Evolutionary conservation across 2,113 vertebrate genomes (phyloP), one percentile per base, ranked within the genome.

Genomic region (Rhinogobius similis): DNA sequence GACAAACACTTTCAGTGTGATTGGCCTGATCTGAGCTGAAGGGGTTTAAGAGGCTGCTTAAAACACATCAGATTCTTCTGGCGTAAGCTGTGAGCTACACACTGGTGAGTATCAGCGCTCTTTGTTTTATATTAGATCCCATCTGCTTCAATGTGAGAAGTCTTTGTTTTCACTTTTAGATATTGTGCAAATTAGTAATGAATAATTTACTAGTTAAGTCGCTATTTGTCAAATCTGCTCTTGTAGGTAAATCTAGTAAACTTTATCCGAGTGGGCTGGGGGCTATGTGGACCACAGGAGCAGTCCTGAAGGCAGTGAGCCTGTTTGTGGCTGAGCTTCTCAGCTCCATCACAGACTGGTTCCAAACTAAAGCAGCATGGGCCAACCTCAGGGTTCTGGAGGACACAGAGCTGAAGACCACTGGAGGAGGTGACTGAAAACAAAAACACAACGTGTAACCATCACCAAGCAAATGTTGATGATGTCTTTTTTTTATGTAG

Each of bases 341-440:
- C 68, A 84, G 95, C 70, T 95, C 94, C 72, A 90, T 96, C 87
- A 95, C 92, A 1, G 93, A 94, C 79, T 56, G 95, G 8, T 94
- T 97, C 77, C 93, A 96, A 66, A 83, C 94, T 50, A 93, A 94
- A 84, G 82, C 95, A 3, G 90, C 88, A 66, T 91, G 89, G 53
- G 95, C 95, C 0, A 85, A 92, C 0, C 1, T 94, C 62, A 84
- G 93, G 56, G 93, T 94, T 65, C 88, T 97, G 82, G 93, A 94
- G 81, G 89, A 91, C 0, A 90, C 93, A 58, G 93, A 95, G 4
- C 86, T 96, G 68, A 95, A 94, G 82, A 90, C 90, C 2, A 82
- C 94, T 62, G 93, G 86, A 53, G 83, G 87, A 62, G 91, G 95
- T 95, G 87, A 89, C 93, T 59, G 48, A 11, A 44, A 36, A 43